phyloP scores from a whole-genome alignment of 1,140 invertebrate genomes.

The Dreissena polymorpha region DNA sequence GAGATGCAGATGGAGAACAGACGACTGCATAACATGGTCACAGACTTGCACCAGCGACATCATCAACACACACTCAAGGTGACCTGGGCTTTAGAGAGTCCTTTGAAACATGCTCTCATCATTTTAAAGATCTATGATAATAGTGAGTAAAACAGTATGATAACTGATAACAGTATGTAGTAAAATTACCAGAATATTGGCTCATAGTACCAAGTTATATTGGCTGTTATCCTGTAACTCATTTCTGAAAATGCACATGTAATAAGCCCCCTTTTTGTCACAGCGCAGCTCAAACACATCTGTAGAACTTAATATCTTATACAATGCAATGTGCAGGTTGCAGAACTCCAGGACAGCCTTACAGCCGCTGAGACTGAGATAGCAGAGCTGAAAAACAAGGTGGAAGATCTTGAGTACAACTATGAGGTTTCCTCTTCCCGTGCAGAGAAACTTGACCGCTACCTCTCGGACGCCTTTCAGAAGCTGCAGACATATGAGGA shows the following conservation, averaged over 20 bases:
- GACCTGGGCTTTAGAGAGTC: slow-evolving; percentile 39
- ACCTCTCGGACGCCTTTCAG: slow-evolving; percentile 88
- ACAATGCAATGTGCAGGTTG: slow-evolving; percentile 82
- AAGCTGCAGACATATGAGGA: slow-evolving; percentile 84
- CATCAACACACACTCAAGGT: slow-evolving; percentile 94
- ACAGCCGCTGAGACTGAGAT: slow-evolving; percentile 95
- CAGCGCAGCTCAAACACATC: no score
- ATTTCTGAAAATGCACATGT: no score
- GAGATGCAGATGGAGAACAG: slow-evolving; percentile 95
- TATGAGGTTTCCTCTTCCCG: slow-evolving; percentile 89
- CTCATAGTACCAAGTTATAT: no score
- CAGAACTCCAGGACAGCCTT: slow-evolving; percentile 94
- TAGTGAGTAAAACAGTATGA: no score
- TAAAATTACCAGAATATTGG: no score
- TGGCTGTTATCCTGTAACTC: no score
- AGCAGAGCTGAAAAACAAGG: slow-evolving; percentile 96
- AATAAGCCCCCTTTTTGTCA: no score
- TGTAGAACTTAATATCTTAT: no score
- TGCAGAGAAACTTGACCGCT: slow-evolving; percentile 92
- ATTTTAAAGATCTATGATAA: no score
- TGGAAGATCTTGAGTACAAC: slow-evolving; percentile 97
- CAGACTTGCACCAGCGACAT: slow-evolving; percentile 95
- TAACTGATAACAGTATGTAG: no score
- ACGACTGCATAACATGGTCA: slow-evolving; percentile 94
- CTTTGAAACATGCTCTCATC: no score